Evolutionary conservation across 2,797 vertebrate genomes (phyloP).

Genomic region (Limosa lapponica): DNA sequence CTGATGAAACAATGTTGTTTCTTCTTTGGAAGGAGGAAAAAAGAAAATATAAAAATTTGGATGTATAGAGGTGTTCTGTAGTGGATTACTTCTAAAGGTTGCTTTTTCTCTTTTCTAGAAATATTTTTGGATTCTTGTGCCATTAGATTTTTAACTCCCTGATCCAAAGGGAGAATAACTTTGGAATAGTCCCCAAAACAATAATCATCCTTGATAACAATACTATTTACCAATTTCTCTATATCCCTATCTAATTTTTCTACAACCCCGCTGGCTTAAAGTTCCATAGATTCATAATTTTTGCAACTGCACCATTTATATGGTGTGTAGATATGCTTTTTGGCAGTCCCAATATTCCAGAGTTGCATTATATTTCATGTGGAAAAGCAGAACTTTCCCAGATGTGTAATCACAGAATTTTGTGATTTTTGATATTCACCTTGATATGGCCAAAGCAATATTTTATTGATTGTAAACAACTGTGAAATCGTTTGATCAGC

Average conservation of each 20-base stretch:
- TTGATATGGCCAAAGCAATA: not conserved
- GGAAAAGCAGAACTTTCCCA: conserved; percentile 30
- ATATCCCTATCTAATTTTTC: not conserved
- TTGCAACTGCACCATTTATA: not conserved
- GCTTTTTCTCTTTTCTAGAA: not conserved
- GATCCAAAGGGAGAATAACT: not conserved
- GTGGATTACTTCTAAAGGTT: not conserved
- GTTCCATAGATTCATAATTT: not conserved
- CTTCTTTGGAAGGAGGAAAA: not conserved
- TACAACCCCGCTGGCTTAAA: not conserved
- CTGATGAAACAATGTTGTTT: not conserved
- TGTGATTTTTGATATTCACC: not conserved
- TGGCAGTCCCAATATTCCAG: not conserved
- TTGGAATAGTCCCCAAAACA: not conserved
- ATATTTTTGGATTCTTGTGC: not conserved
- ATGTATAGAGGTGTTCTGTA: not conserved
- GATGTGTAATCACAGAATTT: not conserved
- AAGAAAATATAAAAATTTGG: not conserved
- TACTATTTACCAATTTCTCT: not conserved
- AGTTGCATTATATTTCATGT: not conserved
- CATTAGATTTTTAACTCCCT: not conserved
- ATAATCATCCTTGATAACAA: not conserved
- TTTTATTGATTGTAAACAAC: not conserved
- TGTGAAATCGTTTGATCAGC: not conserved
- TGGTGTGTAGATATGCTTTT: not conserved